Percentiles rank a stretch among this genome's conserved stretches.
Evolutionary conservation across 2,797 vertebrate genomes (phyloP).

Genomic region (Lacerta agilis): DNA sequence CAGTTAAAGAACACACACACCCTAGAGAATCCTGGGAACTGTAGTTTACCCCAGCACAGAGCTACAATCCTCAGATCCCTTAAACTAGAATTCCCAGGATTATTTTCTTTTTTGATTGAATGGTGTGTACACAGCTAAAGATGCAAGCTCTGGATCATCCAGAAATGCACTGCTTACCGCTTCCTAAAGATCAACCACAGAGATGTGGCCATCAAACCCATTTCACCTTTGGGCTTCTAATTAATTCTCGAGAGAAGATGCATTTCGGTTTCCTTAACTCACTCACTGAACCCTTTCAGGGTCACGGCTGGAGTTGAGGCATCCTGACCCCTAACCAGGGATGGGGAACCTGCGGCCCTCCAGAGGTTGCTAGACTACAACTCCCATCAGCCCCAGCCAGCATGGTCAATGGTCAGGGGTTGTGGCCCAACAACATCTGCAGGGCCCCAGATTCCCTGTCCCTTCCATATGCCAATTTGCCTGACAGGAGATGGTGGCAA

Average conservation of each 20-base stretch:
- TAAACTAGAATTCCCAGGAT: no score
- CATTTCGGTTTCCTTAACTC: not conserved
- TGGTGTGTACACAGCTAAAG: no score
- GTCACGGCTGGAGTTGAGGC: not conserved
- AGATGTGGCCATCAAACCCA: not conserved
- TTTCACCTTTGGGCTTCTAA: not conserved
- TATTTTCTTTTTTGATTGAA: no score
- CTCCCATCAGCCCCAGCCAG: no score
- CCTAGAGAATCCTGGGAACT: no score
- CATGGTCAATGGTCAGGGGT: no score
- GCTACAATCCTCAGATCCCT: no score
- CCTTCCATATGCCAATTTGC: not conserved
- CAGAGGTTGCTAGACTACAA: no score
- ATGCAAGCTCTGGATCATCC: not conserved
- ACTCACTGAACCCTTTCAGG: not conserved
- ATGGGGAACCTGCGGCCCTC: not conserved
- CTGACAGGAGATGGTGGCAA: not conserved
- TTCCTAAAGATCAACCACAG: not conserved
- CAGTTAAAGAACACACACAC: no score
- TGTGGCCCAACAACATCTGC: no score
- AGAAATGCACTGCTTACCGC: not conserved
- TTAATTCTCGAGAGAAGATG: not conserved
- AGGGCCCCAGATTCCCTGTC: no score
- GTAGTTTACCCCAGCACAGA: no score
- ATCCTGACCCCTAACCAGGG: not conserved